Conservation (phyloP, 1,140 invertebrate species). For the Cydia strobilella region DNA sequence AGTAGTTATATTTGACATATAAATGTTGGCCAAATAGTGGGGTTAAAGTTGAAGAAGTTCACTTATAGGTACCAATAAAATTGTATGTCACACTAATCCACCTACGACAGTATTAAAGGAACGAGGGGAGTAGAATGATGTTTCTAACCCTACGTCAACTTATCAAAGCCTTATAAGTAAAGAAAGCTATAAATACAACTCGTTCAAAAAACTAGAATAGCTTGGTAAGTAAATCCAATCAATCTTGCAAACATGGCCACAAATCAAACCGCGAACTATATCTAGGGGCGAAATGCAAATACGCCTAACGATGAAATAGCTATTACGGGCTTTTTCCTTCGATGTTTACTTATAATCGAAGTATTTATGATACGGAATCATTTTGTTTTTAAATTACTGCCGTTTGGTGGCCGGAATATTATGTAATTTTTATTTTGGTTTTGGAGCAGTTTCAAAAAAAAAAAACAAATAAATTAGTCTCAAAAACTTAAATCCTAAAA, state of each 20-base stretch:
- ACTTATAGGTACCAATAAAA: no score
- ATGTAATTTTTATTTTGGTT: no score
- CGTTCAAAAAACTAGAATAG: constrained; percentile 13
- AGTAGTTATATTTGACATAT: no score
- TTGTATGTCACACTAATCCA: not conserved
- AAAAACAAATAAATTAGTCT: no score
- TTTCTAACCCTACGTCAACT: not conserved
- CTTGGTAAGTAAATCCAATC: constrained; percentile 19
- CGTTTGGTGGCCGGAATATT: not conserved
- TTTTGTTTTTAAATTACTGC: not conserved
- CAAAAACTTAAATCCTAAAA: no score
- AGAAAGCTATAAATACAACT: constrained; percentile 7
- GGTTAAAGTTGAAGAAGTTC: no score
- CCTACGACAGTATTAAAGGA: not conserved
- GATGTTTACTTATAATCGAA: constrained; percentile 7
- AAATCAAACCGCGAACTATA: constrained; percentile 25
- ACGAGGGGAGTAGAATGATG: not conserved
- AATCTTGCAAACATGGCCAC: constrained; percentile 29
- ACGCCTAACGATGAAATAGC: constrained; percentile 22
- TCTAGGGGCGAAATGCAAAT: constrained; percentile 30
- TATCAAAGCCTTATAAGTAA: not conserved
- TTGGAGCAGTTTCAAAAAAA: no score
- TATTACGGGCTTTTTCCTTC: constrained; percentile 21
- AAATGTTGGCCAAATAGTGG: no score
- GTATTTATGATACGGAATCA: not conserved